Evolutionary conservation across 1,140 invertebrate genomes (phyloP).

Genomic region (Neodiprion lecontei): DNA sequence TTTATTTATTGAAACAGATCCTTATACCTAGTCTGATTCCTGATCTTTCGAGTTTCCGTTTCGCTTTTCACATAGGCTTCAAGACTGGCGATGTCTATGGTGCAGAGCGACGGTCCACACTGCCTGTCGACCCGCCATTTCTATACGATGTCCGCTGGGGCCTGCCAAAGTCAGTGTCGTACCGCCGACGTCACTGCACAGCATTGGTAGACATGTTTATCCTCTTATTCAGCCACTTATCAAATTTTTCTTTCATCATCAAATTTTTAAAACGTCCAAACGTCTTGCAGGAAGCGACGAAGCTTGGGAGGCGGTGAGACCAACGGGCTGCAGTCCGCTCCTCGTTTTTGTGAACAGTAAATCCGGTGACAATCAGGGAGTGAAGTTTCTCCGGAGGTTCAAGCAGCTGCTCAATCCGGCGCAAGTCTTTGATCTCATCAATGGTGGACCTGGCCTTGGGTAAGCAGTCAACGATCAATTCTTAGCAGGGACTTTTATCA

Average conservation of each 20-base stretch:
- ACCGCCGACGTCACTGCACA: constrained; percentile 90
- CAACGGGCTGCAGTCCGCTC: constrained; percentile 83
- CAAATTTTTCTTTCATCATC: constrained; percentile 19
- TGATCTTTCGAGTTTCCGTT: not conserved
- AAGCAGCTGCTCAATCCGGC: constrained; percentile 96
- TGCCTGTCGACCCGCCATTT: constrained; percentile 79
- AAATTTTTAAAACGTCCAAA: constrained; percentile 4
- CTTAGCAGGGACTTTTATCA: not conserved
- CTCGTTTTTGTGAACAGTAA: constrained; percentile 98
- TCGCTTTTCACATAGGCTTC: constrained; percentile 68
- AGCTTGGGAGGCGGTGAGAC: constrained; percentile 87
- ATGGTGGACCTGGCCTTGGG: constrained; percentile 88
- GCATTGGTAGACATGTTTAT: constrained; percentile 70
- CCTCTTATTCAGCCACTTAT: not conserved
- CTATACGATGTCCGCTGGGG: constrained; percentile 81
- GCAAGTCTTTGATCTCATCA: constrained; percentile 96
- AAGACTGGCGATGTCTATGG: constrained; percentile 97
- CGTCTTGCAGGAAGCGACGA: constrained; percentile 72
- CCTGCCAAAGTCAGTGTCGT: constrained; percentile 89
- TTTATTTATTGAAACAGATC: constrained; percentile 6
- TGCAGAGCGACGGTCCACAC: constrained; percentile 92
- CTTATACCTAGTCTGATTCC: not conserved
- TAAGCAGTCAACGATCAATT: constrained; percentile 48
- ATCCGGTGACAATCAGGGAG: constrained; percentile 96
- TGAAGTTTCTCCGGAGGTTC: constrained; percentile 95